Percentiles rank a stretch among this genome's conserved stretches.
Conservation (phyloP, 2,888 invertebrate genomes). For the Cybosia mesomella region DNA sequence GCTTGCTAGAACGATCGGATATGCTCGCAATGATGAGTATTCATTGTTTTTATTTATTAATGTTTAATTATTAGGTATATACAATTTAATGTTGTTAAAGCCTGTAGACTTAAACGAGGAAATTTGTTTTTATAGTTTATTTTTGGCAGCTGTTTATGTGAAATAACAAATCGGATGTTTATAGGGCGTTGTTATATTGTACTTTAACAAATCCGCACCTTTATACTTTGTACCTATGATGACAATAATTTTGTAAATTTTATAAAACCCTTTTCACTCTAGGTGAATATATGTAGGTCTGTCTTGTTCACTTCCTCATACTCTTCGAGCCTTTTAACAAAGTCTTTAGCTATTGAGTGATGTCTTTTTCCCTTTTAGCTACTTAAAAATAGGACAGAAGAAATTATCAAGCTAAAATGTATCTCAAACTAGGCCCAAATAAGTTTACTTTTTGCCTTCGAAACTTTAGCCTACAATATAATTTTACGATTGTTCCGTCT, state of each 20-base stretch:
- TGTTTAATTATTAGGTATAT: slow-evolving; percentile 51
- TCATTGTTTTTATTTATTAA: slow-evolving; percentile 80
- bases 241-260: slow-evolving; percentile 47
- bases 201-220: slow-evolving; percentile 1
- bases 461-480: not conserved
- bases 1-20: slow-evolving; percentile 82
- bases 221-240: slow-evolving; percentile 16
- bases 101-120: slow-evolving; percentile 45
- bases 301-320: slow-evolving; percentile 35
- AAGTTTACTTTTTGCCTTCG: not conserved
- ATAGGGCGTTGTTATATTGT: slow-evolving; percentile 22
- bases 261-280: slow-evolving; percentile 20
- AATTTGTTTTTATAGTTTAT: slow-evolving; percentile 30
- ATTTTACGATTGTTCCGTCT: slow-evolving; percentile 6
- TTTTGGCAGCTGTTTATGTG: slow-evolving; percentile 31
- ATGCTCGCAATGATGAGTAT: slow-evolving; percentile 87
- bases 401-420: slow-evolving; percentile 3
- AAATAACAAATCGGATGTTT: slow-evolving; percentile 23
- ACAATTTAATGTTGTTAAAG: slow-evolving; percentile 57
- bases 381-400: not conserved
- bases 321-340: not conserved
- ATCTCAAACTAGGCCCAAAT: not conserved
- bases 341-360: slow-evolving; percentile 1
- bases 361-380: not conserved
- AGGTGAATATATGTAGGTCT: slow-evolving; percentile 37